phyloP scores from a whole-genome alignment of 2,888 invertebrate genomes.

The Campoplex capitator region DNA sequence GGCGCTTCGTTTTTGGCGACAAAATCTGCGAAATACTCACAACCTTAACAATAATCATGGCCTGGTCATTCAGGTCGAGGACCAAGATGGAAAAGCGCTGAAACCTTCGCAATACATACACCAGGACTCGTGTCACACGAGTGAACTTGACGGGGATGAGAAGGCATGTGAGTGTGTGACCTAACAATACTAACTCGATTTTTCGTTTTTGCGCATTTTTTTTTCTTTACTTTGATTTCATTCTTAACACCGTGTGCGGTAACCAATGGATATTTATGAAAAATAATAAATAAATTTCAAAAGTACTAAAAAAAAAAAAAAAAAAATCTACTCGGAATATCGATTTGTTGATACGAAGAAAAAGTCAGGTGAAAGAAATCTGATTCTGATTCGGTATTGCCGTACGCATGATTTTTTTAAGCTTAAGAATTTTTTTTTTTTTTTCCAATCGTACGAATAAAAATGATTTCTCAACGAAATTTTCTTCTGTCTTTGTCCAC shows the following conservation, averaged over 20 bases:
- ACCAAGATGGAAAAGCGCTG: slow-evolving; percentile 86
- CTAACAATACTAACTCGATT: slow-evolving; percentile 82
- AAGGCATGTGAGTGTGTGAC: slow-evolving; percentile 85
- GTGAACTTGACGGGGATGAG: slow-evolving; percentile 79
- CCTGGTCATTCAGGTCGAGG: slow-evolving; percentile 87
- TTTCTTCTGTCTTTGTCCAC: slow-evolving; percentile 66
- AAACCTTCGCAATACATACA: slow-evolving; percentile 86
- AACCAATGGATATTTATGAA: slow-evolving; percentile 57
- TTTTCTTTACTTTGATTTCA: slow-evolving; percentile 25
- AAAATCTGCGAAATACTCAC: slow-evolving; percentile 71
- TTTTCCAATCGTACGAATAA: background rate
- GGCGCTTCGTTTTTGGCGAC: slow-evolving; percentile 80
- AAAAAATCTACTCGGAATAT: background rate
- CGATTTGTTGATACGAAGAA: background rate
- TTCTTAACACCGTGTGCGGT: slow-evolving; percentile 73
- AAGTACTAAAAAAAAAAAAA: background rate
- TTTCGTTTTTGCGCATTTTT: slow-evolving; percentile 1
- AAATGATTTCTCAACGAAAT: slow-evolving; percentile 13
- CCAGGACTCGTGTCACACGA: slow-evolving; percentile 77
- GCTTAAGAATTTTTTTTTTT: background rate
- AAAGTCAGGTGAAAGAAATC: background rate
- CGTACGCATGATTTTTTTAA: slow-evolving; percentile 23
- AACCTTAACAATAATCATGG: slow-evolving; percentile 83
- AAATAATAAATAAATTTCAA: background rate
- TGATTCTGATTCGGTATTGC: background rate